phyloP scores from a whole-genome alignment of 1,140 invertebrate species.

The Drosophila willistoni region DNA sequence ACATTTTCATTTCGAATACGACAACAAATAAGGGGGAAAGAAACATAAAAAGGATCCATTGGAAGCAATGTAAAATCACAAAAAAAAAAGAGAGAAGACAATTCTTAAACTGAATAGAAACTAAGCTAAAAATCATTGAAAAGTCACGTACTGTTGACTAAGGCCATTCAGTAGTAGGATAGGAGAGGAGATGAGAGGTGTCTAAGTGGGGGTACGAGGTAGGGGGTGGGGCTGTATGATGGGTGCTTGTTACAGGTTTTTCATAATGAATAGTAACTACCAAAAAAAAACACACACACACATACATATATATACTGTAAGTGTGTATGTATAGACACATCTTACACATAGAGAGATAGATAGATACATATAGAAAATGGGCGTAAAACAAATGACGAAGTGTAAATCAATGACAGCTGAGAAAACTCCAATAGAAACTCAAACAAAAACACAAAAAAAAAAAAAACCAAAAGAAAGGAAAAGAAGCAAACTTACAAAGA shows the following conservation, averaged over 20 bases:
- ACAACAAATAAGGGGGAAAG: background rate
- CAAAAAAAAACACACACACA: conserved; percentile 11
- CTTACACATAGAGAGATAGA: background rate
- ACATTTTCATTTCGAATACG: background rate
- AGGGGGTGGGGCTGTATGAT: background rate
- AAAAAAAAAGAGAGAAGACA: background rate
- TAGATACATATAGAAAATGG: conserved; percentile 2
- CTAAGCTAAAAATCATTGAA: conserved; percentile 33
- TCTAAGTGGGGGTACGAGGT: no score
- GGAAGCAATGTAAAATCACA: conserved; percentile 10
- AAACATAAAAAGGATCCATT: conserved; percentile 1
- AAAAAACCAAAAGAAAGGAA: no score
- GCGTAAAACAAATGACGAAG: conserved; percentile 4
- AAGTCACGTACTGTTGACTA: conserved; percentile 45
- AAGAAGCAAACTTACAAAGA: conserved; percentile 28
- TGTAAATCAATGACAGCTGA: conserved; percentile 47
- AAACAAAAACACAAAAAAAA: conserved; percentile 31
- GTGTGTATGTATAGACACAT: no score
- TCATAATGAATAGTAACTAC: conserved; percentile 31
- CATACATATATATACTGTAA: background rate
- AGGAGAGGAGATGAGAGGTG: background rate
- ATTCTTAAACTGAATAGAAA: conserved; percentile 1
- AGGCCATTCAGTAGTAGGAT: conserved; percentile 9
- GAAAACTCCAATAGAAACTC: conserved; percentile 31
- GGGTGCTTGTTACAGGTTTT: conserved; percentile 16